Conservation (phyloP, 2,113 vertebrate species). For the Xiphophorus couchianus region DNA sequence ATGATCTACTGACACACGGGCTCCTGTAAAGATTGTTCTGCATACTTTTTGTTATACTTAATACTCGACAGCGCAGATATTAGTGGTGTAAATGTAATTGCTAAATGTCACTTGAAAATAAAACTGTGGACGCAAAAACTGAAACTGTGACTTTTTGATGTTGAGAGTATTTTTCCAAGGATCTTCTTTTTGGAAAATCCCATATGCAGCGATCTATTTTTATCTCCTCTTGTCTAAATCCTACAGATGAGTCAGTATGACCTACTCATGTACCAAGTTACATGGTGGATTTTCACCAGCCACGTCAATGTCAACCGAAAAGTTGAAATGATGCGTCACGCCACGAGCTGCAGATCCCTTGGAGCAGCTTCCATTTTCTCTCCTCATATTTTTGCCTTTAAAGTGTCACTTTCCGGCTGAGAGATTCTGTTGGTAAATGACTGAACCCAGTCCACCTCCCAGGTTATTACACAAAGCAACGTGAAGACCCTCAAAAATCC, state of each 20-base stretch:
- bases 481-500: conserved; percentile 12
- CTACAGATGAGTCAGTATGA: neutral
- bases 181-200: neutral
- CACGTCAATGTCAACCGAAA: conserved; percentile 29
- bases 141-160: too few species aligned
- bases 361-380: conserved; percentile 22
- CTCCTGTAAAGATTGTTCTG: too few species aligned
- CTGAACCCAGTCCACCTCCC: neutral
- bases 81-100: too few species aligned
- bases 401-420: conserved; percentile 45
- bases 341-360: conserved; percentile 1
- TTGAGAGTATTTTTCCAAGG: neutral
- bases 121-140: too few species aligned
- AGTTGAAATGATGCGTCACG: neutral
- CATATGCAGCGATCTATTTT: neutral
- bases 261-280: neutral
- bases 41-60: too few species aligned
- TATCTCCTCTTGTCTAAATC: neutral
- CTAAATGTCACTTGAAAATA: too few species aligned
- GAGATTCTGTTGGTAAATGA: conserved; percentile 20
- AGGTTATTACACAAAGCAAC: neutral
- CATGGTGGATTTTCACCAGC: neutral
- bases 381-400: conserved; percentile 26
- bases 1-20: rapidly evolving
- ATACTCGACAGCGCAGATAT: too few species aligned